These are phyloP conservation scores for Cavia aperea DNA, from an alignment of 2,113 vertebrate species.

Conservation along the genomic window DNA sequence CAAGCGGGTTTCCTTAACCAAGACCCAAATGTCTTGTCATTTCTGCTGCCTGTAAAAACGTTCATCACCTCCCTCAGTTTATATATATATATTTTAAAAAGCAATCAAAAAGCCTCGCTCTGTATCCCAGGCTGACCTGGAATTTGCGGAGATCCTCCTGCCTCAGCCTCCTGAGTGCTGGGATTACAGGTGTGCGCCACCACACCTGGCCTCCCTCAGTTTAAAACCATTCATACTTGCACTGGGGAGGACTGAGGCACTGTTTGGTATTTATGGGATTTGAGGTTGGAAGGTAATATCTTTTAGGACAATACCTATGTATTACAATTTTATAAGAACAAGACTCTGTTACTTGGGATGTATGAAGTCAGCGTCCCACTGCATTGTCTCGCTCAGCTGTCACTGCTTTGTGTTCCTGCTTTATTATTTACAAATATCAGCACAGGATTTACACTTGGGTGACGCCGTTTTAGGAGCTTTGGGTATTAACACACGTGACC, in stretches of 20 bases:
- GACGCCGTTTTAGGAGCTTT: background rate
- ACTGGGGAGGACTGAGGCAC: slow-evolving; percentile 61
- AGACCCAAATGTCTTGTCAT: slow-evolving; percentile 50
- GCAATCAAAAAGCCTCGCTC: background rate
- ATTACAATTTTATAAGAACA: slow-evolving; percentile 5
- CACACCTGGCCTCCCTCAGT: slow-evolving; percentile 43
- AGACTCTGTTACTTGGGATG: background rate
- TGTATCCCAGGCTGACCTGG: background rate
- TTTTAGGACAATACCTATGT: background rate
- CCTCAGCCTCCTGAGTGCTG: background rate
- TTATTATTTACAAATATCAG: background rate
- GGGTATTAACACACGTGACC: background rate
- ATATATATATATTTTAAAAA: background rate
- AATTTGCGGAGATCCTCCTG: background rate
- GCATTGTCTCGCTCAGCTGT: background rate
- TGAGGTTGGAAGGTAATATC: slow-evolving; percentile 61
- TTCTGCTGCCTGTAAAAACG: slow-evolving; percentile 60
- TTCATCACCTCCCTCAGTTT: background rate
- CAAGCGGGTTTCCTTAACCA: slow-evolving; percentile 38
- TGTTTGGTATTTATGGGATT: slow-evolving; percentile 65
- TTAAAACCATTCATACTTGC: slow-evolving; percentile 64
- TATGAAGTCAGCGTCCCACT: background rate
- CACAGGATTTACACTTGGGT: background rate
- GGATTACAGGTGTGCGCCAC: background rate
- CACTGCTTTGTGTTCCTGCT: background rate